Conservation (phyloP, 2,888 invertebrate genomes). For the Spodoptera littoralis region DNA sequence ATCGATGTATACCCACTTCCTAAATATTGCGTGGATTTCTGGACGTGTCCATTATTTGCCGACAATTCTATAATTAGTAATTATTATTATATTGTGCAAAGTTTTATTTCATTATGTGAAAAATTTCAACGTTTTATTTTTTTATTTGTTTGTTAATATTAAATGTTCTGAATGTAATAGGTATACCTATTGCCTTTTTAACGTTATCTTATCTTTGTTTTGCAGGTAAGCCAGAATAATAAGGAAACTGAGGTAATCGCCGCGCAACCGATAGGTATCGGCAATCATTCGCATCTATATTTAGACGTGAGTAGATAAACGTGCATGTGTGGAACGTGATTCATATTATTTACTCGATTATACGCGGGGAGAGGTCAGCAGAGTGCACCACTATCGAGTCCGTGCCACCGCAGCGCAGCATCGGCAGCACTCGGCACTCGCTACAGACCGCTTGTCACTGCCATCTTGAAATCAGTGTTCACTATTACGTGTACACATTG, state of each 20-base stretch:
- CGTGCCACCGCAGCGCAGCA: constrained; percentile 2
- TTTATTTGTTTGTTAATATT: too few relatives aligned
- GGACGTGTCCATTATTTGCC: constrained; percentile 2
- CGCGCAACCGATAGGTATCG: constrained; percentile 17
- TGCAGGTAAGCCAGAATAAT: constrained; percentile 40
- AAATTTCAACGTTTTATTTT: too few relatives aligned
- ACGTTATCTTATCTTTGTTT: constrained; percentile 18
- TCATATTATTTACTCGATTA: constrained; percentile 33
- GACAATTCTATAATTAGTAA: background rate
- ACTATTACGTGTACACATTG: background rate
- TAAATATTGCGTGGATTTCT: constrained; percentile 17
- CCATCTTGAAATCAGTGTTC: background rate
- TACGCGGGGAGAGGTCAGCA: constrained; percentile 15
- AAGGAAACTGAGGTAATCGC: background rate
- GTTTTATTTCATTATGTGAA: too few relatives aligned
- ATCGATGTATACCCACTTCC: constrained; percentile 10
- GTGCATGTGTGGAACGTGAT: constrained; percentile 20
- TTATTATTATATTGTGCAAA: too few relatives aligned
- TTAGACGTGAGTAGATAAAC: constrained; percentile 36
- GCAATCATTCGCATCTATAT: constrained; percentile 16
- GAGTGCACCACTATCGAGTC: constrained; percentile 23
- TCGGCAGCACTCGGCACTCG: background rate
- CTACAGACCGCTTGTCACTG: constrained; percentile 13
- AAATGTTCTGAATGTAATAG: background rate
- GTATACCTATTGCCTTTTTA: background rate